These are phyloP conservation scores for Australoheros scitulus DNA, from an alignment of 2,113 vertebrate genomes.

Conservation along the genomic window DNA sequence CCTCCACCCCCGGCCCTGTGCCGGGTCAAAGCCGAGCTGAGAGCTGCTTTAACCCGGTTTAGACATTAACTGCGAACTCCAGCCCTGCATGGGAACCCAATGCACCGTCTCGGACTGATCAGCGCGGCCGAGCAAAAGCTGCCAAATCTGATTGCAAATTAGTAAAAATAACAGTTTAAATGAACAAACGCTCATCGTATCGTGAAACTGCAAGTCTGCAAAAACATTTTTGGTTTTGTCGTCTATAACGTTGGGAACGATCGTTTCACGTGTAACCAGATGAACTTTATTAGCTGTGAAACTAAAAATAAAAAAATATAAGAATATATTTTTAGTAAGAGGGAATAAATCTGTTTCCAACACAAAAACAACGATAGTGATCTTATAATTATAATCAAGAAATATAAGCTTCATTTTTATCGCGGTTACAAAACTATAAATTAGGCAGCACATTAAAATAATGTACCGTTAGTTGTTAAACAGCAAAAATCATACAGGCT, in stretches of 20 bases:
- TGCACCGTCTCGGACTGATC: slow-evolving; percentile 26
- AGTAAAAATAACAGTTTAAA: background rate
- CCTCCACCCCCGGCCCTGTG: slow-evolving; percentile 72
- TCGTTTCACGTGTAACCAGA: background rate
- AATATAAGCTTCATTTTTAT: background rate
- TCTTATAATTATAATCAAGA: background rate
- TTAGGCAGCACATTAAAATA: background rate
- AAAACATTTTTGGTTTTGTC: background rate
- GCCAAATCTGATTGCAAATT: background rate
- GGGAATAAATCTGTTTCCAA: background rate
- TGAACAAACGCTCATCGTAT: background rate
- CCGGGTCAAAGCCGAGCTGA: slow-evolving; percentile 79
- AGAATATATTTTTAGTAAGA: background rate
- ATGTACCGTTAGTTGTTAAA: background rate
- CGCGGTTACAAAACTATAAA: no score
- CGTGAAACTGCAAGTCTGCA: background rate
- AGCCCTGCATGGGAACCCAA: slow-evolving; percentile 39
- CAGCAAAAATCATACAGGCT: background rate
- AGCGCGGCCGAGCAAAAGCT: background rate
- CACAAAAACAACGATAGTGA: background rate
- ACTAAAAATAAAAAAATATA: background rate
- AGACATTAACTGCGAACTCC: slow-evolving; percentile 77
- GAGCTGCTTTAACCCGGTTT: slow-evolving; percentile 75
- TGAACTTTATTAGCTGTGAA: background rate
- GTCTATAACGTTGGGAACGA: background rate